Evolutionary conservation across 1,140 invertebrate species (phyloP).

Genomic region (Psilanteris sp.): DNA sequence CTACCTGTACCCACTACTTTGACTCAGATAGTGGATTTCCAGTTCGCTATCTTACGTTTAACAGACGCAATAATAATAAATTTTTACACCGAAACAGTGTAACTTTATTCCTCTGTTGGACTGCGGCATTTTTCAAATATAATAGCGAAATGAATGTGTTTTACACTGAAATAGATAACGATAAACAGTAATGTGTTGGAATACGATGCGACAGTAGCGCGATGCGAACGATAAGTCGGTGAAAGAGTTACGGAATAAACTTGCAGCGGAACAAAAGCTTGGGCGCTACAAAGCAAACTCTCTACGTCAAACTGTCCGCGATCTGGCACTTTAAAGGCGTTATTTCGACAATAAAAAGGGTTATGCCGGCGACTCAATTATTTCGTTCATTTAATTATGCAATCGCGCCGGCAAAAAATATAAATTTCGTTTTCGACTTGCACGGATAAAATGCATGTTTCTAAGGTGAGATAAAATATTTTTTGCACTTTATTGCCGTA

Average conservation of each 20-base stretch:
- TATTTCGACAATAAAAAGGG: slow-evolving; percentile 28
- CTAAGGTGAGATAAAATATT: too few relatives aligned
- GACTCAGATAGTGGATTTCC: slow-evolving; percentile 47
- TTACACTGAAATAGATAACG: slow-evolving; percentile 46
- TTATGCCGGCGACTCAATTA: slow-evolving; percentile 14
- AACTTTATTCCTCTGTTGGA: slow-evolving; percentile 37
- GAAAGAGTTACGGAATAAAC: slow-evolving; percentile 44
- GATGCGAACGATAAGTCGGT: slow-evolving; percentile 48
- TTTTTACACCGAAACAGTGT: slow-evolving; percentile 30
- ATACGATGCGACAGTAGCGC: slow-evolving; percentile 39
- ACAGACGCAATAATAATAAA: slow-evolving; percentile 49
- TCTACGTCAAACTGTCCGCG: slow-evolving; percentile 41
- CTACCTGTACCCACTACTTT: slow-evolving; percentile 33
- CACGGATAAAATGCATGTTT: too few relatives aligned
- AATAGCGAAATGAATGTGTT: slow-evolving; percentile 40
- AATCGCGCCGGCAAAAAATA: too few relatives aligned
- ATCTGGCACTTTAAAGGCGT: slow-evolving; percentile 19
- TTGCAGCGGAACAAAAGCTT: slow-evolving; percentile 43
- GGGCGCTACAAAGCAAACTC: slow-evolving; percentile 25
- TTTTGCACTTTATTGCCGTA: too few relatives aligned
- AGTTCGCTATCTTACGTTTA: slow-evolving; percentile 42
- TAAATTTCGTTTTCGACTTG: too few relatives aligned
- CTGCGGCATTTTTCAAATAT: slow-evolving; percentile 26
- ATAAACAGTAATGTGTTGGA: slow-evolving; percentile 39
- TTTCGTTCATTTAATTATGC: slow-evolving; percentile 11